These are phyloP conservation scores for Phenacoccus solenopsis DNA, from an alignment of 1,140 invertebrate genomes.

Conservation along the genomic window DNA sequence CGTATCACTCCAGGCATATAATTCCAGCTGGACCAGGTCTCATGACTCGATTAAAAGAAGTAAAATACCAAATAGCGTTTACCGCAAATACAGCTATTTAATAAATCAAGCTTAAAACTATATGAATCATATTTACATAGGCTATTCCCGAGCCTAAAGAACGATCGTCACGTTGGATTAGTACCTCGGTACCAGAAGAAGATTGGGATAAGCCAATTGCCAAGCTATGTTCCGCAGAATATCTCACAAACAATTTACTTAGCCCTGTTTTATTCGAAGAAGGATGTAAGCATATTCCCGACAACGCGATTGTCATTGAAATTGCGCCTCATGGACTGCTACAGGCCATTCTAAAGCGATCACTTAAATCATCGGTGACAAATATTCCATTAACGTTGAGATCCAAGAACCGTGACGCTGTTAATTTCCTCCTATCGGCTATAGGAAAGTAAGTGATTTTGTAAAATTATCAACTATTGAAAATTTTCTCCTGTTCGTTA, in stretches of 20 bases:
- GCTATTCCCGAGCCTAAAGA: conserved; percentile 39
- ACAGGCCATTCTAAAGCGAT: conserved; percentile 44
- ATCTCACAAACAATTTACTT: conserved; percentile 54
- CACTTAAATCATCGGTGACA: conserved; percentile 36
- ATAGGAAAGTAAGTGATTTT: background rate
- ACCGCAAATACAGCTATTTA: too few relatives aligned
- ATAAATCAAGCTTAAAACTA: too few relatives aligned
- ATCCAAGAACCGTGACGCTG: background rate
- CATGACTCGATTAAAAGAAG: conserved; percentile 52
- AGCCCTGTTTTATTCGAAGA: conserved; percentile 44
- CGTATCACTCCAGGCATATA: conserved; percentile 70
- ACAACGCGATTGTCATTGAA: conserved; percentile 45
- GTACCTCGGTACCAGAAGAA: conserved; percentile 44
- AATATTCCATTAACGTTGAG: conserved; percentile 46
- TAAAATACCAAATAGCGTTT: conserved; percentile 35
- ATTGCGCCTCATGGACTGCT: conserved; percentile 46
- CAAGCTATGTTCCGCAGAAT: conserved; percentile 45
- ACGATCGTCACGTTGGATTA: conserved; percentile 45
- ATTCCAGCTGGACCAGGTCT: conserved; percentile 53
- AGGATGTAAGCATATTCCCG: conserved; percentile 41
- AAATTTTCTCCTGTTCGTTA: background rate
- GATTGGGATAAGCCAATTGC: conserved; percentile 34
- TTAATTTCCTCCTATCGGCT: background rate
- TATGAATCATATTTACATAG: too few relatives aligned
- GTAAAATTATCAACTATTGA: background rate